Evolutionary conservation across 2,888 invertebrate genomes (phyloP), one percentile per base, ranked within the genome.

Genomic region (Alviniconcha strummeri): DNA sequence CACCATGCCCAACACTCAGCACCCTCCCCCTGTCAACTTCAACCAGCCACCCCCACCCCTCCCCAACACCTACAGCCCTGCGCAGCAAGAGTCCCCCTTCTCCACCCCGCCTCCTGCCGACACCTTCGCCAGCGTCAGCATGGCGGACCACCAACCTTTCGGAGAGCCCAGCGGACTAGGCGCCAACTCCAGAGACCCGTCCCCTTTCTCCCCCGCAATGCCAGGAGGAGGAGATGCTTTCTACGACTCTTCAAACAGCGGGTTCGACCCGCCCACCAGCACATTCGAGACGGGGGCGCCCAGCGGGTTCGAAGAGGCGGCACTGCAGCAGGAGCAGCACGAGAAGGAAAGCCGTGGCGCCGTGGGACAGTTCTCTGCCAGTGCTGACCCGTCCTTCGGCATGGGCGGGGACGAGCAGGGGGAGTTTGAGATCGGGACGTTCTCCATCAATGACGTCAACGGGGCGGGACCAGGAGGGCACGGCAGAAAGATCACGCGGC

Each of bases 111-210:
- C 78, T 4, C 64, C 78, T 8, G 36, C 36, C 57, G 85, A 19
- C 80, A 83, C 84, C 69, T 82, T 77, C n/a, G 80, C 83, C 11
- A 74, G 81, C 7, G 78, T 83, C 15, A 79, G 87, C 13, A 80
- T 84, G 75, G 84, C 88, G 1, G 85, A 85, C 13, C 83, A 84
- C 67, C 79, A 86, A 0, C 64, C 86, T n/a, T 80, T 84, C 60
- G 36, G 84, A 1, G 88, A 86, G 13, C 87, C 87, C 82, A 84
- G 85, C 80, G 74, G 77, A 5, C 83, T 83, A 13, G 80, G 85
- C 80, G 75, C 85, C 57, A 71, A 81, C 13, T 85, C 69, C 19
- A 54, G 52, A 81, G 71, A 69, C 36, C 55, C 74, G 9, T 56
- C 75, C 15, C 56, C 80, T 82, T 74, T 81, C 83, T 13, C 67